Evolutionary conservation across 2,113 vertebrate genomes (phyloP), one percentile per base, ranked within the genome.

Genomic region (Eudyptes chrysolophus): DNA sequence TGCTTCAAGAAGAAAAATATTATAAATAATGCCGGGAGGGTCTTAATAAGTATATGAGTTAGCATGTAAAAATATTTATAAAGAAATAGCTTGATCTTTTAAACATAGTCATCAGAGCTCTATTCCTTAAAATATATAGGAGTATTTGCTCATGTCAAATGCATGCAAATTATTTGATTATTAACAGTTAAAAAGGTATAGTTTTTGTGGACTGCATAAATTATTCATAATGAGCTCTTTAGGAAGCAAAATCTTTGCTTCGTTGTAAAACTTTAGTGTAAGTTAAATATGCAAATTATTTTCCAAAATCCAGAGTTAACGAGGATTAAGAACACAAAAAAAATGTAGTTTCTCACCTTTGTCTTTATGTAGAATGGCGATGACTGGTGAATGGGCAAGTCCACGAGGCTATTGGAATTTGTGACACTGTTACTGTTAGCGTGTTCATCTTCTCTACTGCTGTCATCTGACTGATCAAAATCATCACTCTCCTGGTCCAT

Each of bases 401-500:
- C 99, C 98, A 98, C 84, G 84, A 99, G 98, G 97, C 98, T 99
- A 90, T 97, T 99, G 85, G 99, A 98, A 97, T 99, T 98, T 72
- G 99, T 98, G 94, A 99, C 97, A 97, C 97, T 99, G 97, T 99
- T 99, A 98, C 98, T 98, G 95, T 98, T 99, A 93, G 97, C 89
- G 58, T 98, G 98, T 81, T 99, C 99, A 87, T 99, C 99, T 90
- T 99, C 99, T 96, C 99, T 98, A 84, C 99, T 99, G 84, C 99
- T 99, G 97, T 99, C 99, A 22, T 98, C 99, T 29, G 99, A 99
- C 62, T 99, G 99, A 96, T 99, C 99, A 96, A 99, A 99, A 78
- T 99, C 99, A 97, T 99, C 99, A 66, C 99, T 99, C 97, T 99
- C 99, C 98, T 99, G 99, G 98, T 99, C 99, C 99, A 99, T 99